These are phyloP conservation scores for Ormyrus labotus DNA, from an alignment of 2,888 invertebrate genomes.

Conservation along the genomic window DNA sequence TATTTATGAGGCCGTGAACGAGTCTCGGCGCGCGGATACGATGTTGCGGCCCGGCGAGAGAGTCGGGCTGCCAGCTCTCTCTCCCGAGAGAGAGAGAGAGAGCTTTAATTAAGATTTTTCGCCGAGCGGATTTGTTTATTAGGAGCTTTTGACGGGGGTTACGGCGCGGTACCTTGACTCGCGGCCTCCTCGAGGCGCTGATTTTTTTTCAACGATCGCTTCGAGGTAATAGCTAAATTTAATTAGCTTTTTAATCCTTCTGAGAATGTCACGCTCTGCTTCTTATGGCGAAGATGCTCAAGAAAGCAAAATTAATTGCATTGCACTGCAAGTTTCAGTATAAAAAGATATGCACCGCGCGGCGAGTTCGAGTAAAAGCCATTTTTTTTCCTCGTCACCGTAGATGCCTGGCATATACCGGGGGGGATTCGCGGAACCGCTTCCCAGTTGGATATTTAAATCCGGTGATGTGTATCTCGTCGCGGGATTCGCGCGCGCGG, in stretches of 20 bases:
- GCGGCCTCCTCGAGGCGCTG: too few relatives aligned
- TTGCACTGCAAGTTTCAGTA: background rate
- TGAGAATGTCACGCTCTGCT: background rate
- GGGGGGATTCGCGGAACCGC: background rate
- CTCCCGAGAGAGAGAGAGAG: too few relatives aligned
- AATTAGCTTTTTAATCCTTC: too few relatives aligned
- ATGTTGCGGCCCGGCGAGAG: background rate
- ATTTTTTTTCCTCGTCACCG: background rate
- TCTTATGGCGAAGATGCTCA: background rate
- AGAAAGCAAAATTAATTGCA: background rate
- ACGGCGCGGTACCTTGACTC: too few relatives aligned
- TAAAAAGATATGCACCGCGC: too few relatives aligned
- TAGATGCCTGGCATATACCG: background rate
- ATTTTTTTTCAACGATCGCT: background rate
- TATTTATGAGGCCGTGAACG: constrained; percentile 24
- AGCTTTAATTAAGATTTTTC: too few relatives aligned
- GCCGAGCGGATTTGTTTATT: too few relatives aligned
- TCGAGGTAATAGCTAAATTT: background rate
- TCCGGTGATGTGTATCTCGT: background rate
- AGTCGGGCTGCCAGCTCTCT: too few relatives aligned
- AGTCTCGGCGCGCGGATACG: background rate
- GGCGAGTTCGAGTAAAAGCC: background rate
- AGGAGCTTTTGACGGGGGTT: too few relatives aligned
- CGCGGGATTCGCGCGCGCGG: background rate
- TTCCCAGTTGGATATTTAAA: background rate